phyloP scores from a whole-genome alignment of 2,113 vertebrate genomes.

The Nibea albiflora region DNA sequence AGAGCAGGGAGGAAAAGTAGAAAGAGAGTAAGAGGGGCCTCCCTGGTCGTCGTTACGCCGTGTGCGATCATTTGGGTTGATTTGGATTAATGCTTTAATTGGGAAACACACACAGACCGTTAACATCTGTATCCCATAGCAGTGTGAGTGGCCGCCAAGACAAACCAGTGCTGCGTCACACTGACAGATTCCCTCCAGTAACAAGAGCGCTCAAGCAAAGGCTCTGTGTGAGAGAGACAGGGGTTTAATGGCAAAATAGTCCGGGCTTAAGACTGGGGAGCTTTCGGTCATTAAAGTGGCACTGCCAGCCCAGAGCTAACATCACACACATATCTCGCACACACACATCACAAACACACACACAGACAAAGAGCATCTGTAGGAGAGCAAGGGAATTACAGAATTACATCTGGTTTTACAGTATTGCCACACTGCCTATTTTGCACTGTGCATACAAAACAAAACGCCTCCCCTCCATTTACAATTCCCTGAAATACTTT shows the following conservation, averaged over 20 bases:
- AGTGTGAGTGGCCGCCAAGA: slow-evolving; percentile 77
- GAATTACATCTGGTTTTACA: slow-evolving; percentile 77
- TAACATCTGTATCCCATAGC: slow-evolving; percentile 85
- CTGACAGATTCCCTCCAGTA: slow-evolving; percentile 74
- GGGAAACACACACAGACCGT: slow-evolving; percentile 82
- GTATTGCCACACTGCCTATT: slow-evolving; percentile 76
- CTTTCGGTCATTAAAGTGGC: slow-evolving; percentile 61
- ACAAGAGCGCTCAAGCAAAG: slow-evolving; percentile 66
- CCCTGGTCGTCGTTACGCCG: slow-evolving; percentile 68
- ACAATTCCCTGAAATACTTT: slow-evolving; percentile 86
- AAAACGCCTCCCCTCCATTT: slow-evolving; percentile 83
- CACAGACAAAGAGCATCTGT: slow-evolving; percentile 32
- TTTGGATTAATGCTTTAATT: slow-evolving; percentile 89
- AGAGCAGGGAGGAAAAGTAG: slow-evolving; percentile 48
- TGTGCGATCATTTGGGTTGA: slow-evolving; percentile 83
- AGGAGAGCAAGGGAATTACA: slow-evolving; percentile 38
- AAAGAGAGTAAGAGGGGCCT: slow-evolving; percentile 64
- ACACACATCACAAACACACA: slow-evolving; percentile 4
- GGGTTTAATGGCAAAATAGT: slow-evolving; percentile 64
- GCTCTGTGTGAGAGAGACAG: slow-evolving; percentile 56
- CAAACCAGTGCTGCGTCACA: slow-evolving; percentile 79
- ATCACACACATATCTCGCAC: background rate
- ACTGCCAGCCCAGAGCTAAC: slow-evolving; percentile 61
- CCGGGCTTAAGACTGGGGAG: slow-evolving; percentile 19
- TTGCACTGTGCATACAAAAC: slow-evolving; percentile 63